Evolutionary conservation across 2,888 invertebrate genomes (phyloP), one percentile per base, ranked within the genome.

Genomic region (Pachliopta kotzebuea): DNA sequence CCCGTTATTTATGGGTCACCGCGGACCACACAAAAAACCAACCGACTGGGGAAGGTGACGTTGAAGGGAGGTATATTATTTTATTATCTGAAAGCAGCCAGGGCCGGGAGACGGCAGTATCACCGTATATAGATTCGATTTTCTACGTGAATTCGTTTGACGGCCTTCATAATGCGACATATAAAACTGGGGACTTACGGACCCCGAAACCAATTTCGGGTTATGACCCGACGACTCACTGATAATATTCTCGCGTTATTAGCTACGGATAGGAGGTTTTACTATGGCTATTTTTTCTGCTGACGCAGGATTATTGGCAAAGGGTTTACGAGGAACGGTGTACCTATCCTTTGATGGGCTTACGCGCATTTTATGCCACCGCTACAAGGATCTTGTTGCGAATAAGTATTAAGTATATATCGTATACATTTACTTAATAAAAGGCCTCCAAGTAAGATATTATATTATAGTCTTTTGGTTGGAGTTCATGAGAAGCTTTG

Each of bases 131-230:
- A 92, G 92, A 92, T 92, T 92, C 92, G 92, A 92, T 92, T 92
- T 92, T 92, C 92, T 92, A 92, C 90, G 91, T 92, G 92, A 92
- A 92, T 92, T 92, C 92, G 90, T 92, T 92, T 92, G 92, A 92
- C 92, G 92, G 91, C 91, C 90, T 90, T 90, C 92, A 91, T 91
- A 91, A 91, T 91, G 91, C 91, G 86, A 91, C 90, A 90, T 91
- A 92, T 92, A 92, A 92, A 92, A 92, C 91, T 89, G 89, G 91
- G 89, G 87, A 85, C 90, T 90, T 90, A 90, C 89, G 90, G 91
- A 90, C 91, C 92, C 92, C 91, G 87, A 90, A 92, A 92, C 92
- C 92, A 92, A 92, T 92, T 92, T 92, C 86, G 87, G 88, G 91
- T 92, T 92, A 92, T 91, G 92, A 92, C 92, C 91, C 90, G 89